phyloP scores from a whole-genome alignment of 2,113 vertebrate species.

The Danionella cerebrum region DNA sequence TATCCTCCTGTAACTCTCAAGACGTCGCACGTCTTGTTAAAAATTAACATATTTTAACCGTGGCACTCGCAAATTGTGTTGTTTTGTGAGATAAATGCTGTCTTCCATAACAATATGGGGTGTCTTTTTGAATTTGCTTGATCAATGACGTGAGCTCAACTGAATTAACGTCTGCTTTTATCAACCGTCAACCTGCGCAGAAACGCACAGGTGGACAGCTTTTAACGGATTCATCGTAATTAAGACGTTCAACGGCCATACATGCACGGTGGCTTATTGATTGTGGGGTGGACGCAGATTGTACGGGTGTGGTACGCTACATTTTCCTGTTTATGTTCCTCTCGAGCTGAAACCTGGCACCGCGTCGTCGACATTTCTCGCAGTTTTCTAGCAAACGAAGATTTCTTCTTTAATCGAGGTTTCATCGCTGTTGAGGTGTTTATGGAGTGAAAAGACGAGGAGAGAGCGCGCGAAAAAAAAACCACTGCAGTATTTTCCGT shows the following conservation, averaged over 20 bases:
- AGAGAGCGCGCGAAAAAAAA: slow-evolving; percentile 23
- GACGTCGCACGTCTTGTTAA: background rate
- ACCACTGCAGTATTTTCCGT: slow-evolving; percentile 63
- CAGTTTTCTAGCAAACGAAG: background rate
- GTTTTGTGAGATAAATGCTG: background rate
- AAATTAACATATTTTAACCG: too few species aligned
- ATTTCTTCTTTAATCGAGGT: background rate
- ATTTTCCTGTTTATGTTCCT: slow-evolving; percentile 19
- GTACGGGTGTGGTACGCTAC: slow-evolving; percentile 50
- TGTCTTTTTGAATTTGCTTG: background rate
- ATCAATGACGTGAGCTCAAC: background rate
- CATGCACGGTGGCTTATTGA: slow-evolving; percentile 47
- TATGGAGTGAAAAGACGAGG: background rate
- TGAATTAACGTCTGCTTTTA: slow-evolving; percentile 1
- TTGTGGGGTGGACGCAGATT: slow-evolving; percentile 55
- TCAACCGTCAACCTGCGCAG: background rate
- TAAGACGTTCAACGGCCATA: background rate
- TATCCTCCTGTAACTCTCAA: slow-evolving; percentile 18
- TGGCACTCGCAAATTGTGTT: background rate
- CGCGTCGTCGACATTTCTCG: background rate
- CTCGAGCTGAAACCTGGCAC: slow-evolving; percentile 12
- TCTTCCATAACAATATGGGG: background rate
- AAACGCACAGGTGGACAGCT: slow-evolving; percentile 17
- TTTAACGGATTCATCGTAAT: slow-evolving; percentile 1
- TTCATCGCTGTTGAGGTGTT: background rate